Evolutionary conservation across 1,140 invertebrate species (phyloP), one percentile per base, ranked within the genome.

Genomic region (Leucophenga varia): DNA sequence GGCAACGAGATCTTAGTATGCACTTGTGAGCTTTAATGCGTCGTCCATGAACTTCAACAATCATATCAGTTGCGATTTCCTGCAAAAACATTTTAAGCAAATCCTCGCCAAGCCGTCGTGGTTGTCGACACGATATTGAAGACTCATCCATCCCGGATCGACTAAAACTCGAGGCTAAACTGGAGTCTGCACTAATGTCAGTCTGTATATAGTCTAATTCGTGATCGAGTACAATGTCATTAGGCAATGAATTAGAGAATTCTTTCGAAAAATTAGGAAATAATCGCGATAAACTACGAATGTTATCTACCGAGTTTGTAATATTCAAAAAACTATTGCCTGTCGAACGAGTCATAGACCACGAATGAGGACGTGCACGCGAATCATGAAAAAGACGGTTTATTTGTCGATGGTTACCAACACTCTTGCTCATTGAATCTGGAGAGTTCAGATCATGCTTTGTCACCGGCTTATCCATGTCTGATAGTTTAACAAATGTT

Each of bases 11-110:
- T 42, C 88, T 86, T 41, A 94, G 76, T 59, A 95, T 91, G 74
- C 91, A 94, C 76, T 93, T 93, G 72, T 95, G 92, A 13, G 90
- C 90, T 69, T 85, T 86, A 31, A 94, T 87, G 46, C 85, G 79
- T 6, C 85, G 81, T 2, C 88, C 90, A 17, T 83, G 83, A 10
- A 93, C 89, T 61, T 89, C 86, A 2, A 92, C 85, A 10, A 83
- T 83, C 40, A 93, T 89, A 75, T 95, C 91, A 14, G 88, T 84
- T 60, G 87, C 87, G 32, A 92, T 88, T 77, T 93, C 91, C 64
- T 93, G 89, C 37, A 93, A 75, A 70, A 93, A 94, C 89, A 93
- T 93, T 45, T 88, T 80, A 7, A 95, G 75, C 12, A 95, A 76
- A 77, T 94, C 91, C 71, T 91, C 88, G 1, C 91, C 91, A 1